phyloP scores from a whole-genome alignment of 2,888 invertebrate genomes.

The Drosophila hamatofila region DNA sequence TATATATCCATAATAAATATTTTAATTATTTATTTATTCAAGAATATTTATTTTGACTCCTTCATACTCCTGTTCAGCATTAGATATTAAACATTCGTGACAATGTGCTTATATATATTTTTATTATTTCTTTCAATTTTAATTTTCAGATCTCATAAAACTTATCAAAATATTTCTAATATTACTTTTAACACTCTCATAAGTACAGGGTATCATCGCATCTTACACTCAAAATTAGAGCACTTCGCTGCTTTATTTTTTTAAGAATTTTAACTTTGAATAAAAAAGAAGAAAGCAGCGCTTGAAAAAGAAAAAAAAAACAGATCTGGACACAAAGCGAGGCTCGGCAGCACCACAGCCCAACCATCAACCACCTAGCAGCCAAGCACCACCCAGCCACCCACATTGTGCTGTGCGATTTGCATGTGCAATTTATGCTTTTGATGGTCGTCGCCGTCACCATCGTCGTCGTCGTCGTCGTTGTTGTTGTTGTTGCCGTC shows the following conservation, averaged over 20 bases:
- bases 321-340: conserved; percentile 35
- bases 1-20: no score
- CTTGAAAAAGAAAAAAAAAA: conserved; percentile 14
- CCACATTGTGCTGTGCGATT: conserved; percentile 56
- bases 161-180: neutral
- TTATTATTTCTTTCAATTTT: no score
- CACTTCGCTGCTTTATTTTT: conserved; percentile 37
- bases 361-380: neutral
- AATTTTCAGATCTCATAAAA: neutral
- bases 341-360: conserved; percentile 10
- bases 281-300: conserved; percentile 12
- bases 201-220: neutral
- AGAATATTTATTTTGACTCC: no score
- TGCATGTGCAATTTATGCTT: conserved; percentile 79
- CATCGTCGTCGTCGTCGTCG: conserved; percentile 27
- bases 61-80: no score
- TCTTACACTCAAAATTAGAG: no score
- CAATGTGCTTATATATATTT: no score
- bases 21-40: no score
- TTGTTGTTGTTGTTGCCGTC: conserved; percentile 5
- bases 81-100: no score
- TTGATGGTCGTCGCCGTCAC: conserved; percentile 60
- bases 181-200: neutral
- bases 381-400: conserved; percentile 19
- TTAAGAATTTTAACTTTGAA: conserved; percentile 45